Base-by-base conservation (phyloP, 2,113 vertebrate species). In the Ptychochromis oligacanthus region DNA sequence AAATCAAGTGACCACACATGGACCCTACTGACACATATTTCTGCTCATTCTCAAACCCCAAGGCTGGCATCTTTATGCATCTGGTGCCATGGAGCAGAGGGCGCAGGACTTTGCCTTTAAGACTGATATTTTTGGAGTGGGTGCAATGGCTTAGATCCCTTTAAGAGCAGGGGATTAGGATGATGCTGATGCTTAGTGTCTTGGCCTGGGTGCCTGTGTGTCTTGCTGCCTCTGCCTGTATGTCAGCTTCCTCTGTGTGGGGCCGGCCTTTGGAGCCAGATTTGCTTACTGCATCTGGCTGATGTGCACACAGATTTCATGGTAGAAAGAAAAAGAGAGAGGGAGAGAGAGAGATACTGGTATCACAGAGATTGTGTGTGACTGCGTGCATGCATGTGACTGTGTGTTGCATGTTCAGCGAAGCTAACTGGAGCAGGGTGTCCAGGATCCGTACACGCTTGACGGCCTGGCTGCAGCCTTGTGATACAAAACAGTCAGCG, bases 401-500 rank as follows among this genome's bases (percentile, higher is more conserved):
- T 82, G 60, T 84, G 70, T 79, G 70, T 54, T 81, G 57, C 49
- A 81, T 93, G 89, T 87, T 88, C 89, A 91, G 76, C n/a, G 79
- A 81, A 90, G 93, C 88, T 91, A 94, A 94, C 90, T 92, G 85
- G 93, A 93, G 91, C 92, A 93, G 88, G 81, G 86, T 81, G 85
- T 93, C 80, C 91, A 79, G 81, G 81, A 87, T 92, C 80, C 75
- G 17, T 84, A 82, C 82, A 92, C 79, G 89, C 91, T 89, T 89
- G 79, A 89, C 56, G 56, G 90, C 81, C 81, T 20, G 88, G 76
- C 85, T 86, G 88, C 79, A 88, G 83, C 86, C 82, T 70, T 81
- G 80, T 86, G 75, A 86, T 84, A 55, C 65, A 83, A 72, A 81
- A 81, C 70, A 40, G 77, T 81, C 59, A 75, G 83, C 7, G 6